Percentiles rank a stretch among this genome's conserved stretches.
phyloP scores from a whole-genome alignment of 2,888 invertebrate species.

The Plusia festucae region DNA sequence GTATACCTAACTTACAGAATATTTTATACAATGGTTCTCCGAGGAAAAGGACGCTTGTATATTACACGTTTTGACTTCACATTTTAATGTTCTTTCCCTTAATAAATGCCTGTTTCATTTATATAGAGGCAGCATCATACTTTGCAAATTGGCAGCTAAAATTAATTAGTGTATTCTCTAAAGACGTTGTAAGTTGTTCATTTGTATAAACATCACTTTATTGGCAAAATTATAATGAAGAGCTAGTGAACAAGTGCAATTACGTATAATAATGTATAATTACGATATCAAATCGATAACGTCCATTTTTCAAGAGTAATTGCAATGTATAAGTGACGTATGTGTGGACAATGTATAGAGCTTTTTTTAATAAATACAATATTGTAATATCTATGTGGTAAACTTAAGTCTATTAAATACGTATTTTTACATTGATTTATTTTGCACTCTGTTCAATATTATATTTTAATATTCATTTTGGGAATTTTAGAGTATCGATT shows the following conservation, averaged over 20 bases:
- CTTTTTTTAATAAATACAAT: conserved; percentile 44
- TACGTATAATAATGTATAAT: conserved; percentile 77
- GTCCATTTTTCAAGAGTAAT: conserved; percentile 82
- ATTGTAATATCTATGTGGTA: conserved; percentile 21
- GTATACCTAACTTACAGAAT: background rate
- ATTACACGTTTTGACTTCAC: conserved; percentile 42
- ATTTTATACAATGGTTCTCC: background rate
- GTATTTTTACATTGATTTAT: conserved; percentile 44
- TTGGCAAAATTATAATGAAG: conserved; percentile 69
- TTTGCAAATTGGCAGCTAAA: conserved; percentile 34
- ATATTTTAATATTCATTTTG: conserved; percentile 10
- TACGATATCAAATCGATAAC: conserved; percentile 74
- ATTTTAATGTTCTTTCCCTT: conserved; percentile 34
- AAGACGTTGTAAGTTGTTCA: conserved; percentile 46
- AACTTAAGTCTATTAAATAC: conserved; percentile 31
- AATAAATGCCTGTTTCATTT: conserved; percentile 9
- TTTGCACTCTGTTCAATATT: conserved; percentile 21
- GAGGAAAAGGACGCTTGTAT: background rate
- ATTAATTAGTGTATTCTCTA: conserved; percentile 32
- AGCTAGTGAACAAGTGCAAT: conserved; percentile 83
- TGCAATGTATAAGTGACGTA: conserved; percentile 66
- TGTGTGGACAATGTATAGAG: conserved; percentile 57
- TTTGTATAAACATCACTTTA: conserved; percentile 63
- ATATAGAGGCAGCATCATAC: conserved; percentile 15
- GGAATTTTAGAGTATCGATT: background rate